A percentile compares a stretch with the other conserved stretches of the same genome.
Evolutionary conservation across 2,797 vertebrate genomes (phyloP).

Genomic region (Tachyglossus aculeatus): DNA sequence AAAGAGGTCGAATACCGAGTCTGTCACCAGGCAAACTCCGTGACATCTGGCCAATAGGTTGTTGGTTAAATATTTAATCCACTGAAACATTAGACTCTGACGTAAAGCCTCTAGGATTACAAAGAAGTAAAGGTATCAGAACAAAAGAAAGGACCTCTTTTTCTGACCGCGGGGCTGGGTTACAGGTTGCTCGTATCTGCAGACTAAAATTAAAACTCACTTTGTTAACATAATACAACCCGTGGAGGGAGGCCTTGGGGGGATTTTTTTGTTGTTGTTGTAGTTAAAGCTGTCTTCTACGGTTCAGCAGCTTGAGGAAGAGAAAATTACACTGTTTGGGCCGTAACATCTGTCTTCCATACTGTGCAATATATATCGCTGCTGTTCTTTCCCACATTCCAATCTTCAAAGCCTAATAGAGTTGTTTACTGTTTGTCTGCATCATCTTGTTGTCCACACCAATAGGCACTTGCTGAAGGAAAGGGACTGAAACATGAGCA

Average conservation of each 20-base stretch:
- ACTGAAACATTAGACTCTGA: constrained; percentile 77
- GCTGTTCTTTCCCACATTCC: constrained; percentile 8
- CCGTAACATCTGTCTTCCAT: constrained; percentile 20
- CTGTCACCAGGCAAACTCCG: constrained; percentile 74
- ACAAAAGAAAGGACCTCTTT: constrained; percentile 57
- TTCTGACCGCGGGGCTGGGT: constrained; percentile 63
- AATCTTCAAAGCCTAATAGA: background rate
- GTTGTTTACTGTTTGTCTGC: background rate
- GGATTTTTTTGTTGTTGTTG: constrained; percentile 54
- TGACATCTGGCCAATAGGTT: constrained; percentile 81
- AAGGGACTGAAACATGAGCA: background rate
- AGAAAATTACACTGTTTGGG: constrained; percentile 25
- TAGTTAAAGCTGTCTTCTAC: constrained; percentile 58
- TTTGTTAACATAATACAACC: constrained; percentile 52
- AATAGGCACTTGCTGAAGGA: background rate
- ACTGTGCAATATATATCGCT: background rate
- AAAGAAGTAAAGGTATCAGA: constrained; percentile 61
- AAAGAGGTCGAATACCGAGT: constrained; percentile 77
- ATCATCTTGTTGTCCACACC: background rate
- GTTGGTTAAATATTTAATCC: constrained; percentile 86
- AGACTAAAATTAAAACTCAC: constrained; percentile 74
- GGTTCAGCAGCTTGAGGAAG: constrained; percentile 46
- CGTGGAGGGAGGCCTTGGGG: constrained; percentile 40
- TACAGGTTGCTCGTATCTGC: constrained; percentile 59
- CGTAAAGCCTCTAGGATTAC: constrained; percentile 70